Evolutionary conservation across 2,888 invertebrate species (phyloP).

Genomic region (Drosophila paranaensis): DNA sequence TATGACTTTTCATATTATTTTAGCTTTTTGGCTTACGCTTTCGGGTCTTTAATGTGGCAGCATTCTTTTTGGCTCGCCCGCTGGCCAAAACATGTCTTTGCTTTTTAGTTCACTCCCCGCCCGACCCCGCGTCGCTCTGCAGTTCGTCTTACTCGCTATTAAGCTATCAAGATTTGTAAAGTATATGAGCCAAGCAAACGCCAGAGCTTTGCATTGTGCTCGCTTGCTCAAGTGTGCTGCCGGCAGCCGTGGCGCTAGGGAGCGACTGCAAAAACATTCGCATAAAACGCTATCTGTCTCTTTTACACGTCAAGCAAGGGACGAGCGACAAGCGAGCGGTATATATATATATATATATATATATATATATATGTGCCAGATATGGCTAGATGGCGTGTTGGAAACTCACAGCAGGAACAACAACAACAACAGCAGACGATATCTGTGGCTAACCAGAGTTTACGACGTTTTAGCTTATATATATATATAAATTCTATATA

Average conservation of each 20-base stretch:
- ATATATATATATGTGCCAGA: conserved; percentile 17
- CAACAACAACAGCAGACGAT: conserved; percentile 19
- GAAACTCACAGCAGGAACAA: conserved; percentile 40
- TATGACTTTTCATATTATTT: conserved; percentile 74
- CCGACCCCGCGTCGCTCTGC: neutral
- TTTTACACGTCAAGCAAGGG: conserved; percentile 61
- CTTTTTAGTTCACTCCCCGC: conserved; percentile 48
- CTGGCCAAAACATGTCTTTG: conserved; percentile 79
- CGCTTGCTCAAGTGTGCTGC: conserved; percentile 53
- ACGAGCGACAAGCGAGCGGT: neutral
- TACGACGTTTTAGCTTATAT: conserved; percentile 44
- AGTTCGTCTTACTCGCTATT: conserved; percentile 61
- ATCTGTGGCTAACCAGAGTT: conserved; percentile 50
- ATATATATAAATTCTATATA: conserved; percentile 18
- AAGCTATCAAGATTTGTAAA: conserved; percentile 82
- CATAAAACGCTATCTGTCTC: conserved; percentile 75
- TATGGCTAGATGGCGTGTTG: conserved; percentile 52
- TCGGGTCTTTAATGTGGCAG: conserved; percentile 57
- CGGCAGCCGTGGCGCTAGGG: neutral
- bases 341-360: conserved; percentile 1
- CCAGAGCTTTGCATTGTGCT: conserved; percentile 53
- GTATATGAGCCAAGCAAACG: conserved; percentile 80
- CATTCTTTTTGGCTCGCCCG: conserved; percentile 57
- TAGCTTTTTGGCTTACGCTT: conserved; percentile 59
- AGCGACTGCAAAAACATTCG: conserved; percentile 22